Conservation (phyloP, 2,113 vertebrate genomes). For the Phrynosoma blainvillii region DNA sequence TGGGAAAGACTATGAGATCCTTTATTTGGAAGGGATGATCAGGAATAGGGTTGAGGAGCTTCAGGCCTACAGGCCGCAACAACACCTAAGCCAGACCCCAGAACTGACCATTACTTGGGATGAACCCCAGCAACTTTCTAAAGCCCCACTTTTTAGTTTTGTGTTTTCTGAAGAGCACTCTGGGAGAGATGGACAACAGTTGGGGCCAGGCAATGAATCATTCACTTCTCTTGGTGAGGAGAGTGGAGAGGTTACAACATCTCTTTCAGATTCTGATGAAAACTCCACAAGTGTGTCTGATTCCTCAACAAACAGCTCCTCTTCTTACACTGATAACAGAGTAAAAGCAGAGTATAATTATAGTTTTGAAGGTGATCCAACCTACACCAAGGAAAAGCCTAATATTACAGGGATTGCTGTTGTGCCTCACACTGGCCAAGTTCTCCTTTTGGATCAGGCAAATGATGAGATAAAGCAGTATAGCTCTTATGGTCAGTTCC, state of each 20-base stretch:
- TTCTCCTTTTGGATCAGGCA: conserved; percentile 44
- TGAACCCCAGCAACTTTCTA: neutral
- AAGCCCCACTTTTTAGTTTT: conserved; percentile 34
- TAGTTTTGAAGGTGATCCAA: conserved; percentile 14
- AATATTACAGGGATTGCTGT: conserved; percentile 49
- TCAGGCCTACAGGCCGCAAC: neutral
- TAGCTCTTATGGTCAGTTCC: neutral
- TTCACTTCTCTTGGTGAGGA: neutral
- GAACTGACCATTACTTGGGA: conserved; percentile 26
- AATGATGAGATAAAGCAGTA: conserved; percentile 46
- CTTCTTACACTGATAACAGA: neutral
- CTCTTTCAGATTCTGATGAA: neutral
- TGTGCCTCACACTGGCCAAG: conserved; percentile 20
- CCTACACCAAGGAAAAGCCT: neutral
- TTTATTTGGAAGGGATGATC: conserved; percentile 46
- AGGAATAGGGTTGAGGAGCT: conserved; percentile 35
- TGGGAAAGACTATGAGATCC: conserved; percentile 47
- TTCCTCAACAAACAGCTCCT: neutral
- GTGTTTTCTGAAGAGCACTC: conserved; percentile 12
- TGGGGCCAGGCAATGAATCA: neutral
- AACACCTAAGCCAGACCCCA: conserved; percentile 17
- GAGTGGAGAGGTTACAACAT: neutral
- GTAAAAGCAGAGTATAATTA: neutral
- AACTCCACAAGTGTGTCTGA: neutral
- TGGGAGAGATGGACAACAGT: neutral